Base-by-base conservation (phyloP, 2,797 vertebrate genomes). In the Spondyliosoma cantharus region DNA sequence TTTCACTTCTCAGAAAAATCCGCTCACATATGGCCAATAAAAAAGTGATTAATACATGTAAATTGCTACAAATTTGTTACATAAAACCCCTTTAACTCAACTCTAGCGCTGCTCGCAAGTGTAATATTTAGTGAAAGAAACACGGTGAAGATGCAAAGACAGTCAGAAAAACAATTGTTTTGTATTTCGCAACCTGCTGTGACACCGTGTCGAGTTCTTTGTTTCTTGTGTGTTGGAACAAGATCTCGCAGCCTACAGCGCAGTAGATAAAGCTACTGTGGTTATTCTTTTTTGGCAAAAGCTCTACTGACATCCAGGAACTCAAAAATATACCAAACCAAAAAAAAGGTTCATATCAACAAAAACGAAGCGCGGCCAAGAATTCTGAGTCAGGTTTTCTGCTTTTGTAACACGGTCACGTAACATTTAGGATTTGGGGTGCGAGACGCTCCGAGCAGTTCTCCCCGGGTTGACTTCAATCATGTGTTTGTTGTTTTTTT, bases 321-420 rank as follows among this genome's bases (percentile, higher is more conserved):
- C 74, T 74, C 16, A 71, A 75, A 84, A 83, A 84, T 53, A 81
- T 78, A 53, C 80, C 56, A 81, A 82, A 82, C 58, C 84, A 27
- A 37, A 32, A 5, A 29, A 73, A 74, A 81, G 48, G 79, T 84
- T 76, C 74, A 63, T 48, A 61, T 83, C 53, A 81, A 74, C 49
- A 37, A 74, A 68, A 76, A 68, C 13, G 49, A 62, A 74, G 59
- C 81, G n/a, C 71, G 69, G 76, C 83, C 83, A 87, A 83, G 64
- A 79, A 75, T 74, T 76, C 61, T 78, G 85, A 87, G 77, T 89
- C 74, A 77, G 71, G 48, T 61, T 64, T 32, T 80, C 53, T 80
- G 70, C 71, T 89, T 90, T 89, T 85, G 66, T 88, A 89, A 82
- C 80, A 80, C 61, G 75, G 32, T 85, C 79, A 84, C 65, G 82